Evolutionary conservation across 2,113 vertebrate species (phyloP).

Genomic region (Tor tambroides): DNA sequence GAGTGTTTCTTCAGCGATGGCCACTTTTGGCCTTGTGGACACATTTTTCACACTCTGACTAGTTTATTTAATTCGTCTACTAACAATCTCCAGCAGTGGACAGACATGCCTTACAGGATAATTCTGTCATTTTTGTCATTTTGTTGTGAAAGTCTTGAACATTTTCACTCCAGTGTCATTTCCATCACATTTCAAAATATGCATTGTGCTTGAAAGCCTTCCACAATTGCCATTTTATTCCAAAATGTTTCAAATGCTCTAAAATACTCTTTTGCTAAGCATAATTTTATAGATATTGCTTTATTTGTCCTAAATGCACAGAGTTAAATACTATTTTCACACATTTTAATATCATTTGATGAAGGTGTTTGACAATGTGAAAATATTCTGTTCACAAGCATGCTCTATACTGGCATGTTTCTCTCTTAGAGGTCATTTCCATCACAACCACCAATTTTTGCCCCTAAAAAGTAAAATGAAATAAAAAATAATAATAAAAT

Average conservation of each 20-base stretch:
- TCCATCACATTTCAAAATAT: background rate
- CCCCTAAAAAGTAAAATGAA: too few relatives aligned
- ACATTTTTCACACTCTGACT: background rate
- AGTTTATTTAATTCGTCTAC: background rate
- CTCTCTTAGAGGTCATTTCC: background rate
- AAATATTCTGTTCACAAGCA: background rate
- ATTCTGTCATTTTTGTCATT: slow-evolving; percentile 16
- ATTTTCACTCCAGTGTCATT: background rate
- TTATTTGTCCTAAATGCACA: background rate
- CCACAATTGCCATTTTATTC: background rate
- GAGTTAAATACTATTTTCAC: background rate
- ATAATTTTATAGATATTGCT: background rate
- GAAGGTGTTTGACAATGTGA: background rate
- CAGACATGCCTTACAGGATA: background rate
- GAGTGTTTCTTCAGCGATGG: slow-evolving; percentile 28
- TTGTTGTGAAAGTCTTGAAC: background rate
- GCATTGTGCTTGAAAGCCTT: background rate
- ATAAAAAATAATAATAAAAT: too few relatives aligned
- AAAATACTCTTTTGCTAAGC: background rate
- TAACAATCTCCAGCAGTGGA: background rate
- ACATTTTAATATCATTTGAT: background rate
- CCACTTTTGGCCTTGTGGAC: background rate
- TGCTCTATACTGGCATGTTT: background rate
- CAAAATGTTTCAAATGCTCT: background rate
- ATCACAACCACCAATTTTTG: background rate